A percentile compares a stretch with the other conserved stretches of the same genome.
phyloP scores from a whole-genome alignment of 1,140 invertebrate genomes.

The Rhopalosiphum maidis region DNA sequence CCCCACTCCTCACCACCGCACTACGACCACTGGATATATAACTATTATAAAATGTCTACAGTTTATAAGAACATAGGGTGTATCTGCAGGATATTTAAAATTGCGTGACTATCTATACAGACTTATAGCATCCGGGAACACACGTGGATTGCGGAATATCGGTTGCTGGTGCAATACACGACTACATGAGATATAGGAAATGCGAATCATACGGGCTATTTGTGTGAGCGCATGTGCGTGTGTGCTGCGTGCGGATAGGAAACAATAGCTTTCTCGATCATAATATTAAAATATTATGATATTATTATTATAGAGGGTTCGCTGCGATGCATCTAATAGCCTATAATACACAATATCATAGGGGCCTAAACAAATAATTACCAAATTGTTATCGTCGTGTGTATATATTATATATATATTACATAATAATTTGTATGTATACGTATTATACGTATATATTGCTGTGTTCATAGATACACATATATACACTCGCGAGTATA shows the following conservation, averaged over 20 bases:
- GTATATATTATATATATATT: background rate
- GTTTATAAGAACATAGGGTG: background rate
- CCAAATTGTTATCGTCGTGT: background rate
- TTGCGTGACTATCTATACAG: background rate
- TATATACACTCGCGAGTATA: background rate
- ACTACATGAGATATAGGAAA: background rate
- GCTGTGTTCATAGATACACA: background rate
- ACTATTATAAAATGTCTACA: no score
- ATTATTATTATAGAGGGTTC: background rate
- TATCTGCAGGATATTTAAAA: background rate
- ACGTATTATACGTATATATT: background rate
- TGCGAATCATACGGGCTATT: slow-evolving; percentile 48
- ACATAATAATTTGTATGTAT: background rate
- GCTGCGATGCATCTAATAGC: background rate
- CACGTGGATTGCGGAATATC: background rate
- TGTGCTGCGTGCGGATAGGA: background rate
- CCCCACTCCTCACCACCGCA: rapidly evolving
- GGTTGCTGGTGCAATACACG: background rate
- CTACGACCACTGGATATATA: background rate
- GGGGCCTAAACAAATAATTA: slow-evolving; percentile 46
- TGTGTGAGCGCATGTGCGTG: background rate
- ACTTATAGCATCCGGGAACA: slow-evolving; percentile 1
- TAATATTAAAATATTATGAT: background rate
- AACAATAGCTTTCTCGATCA: background rate
- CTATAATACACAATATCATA: background rate